phyloP scores from a whole-genome alignment of 2,888 invertebrate genomes.

The Blera fallax region DNA sequence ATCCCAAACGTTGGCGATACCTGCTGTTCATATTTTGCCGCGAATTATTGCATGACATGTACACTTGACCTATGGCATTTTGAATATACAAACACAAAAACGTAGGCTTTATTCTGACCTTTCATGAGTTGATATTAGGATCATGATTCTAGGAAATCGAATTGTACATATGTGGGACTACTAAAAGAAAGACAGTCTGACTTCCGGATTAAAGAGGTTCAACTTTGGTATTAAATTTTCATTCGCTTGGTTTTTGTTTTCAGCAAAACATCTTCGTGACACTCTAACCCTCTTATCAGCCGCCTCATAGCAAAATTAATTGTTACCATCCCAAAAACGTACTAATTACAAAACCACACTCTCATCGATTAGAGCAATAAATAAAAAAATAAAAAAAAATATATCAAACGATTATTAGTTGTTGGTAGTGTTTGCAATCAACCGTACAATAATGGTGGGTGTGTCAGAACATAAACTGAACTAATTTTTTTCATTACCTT shows the following conservation, averaged over 20 bases:
- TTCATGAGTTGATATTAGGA: not conserved
- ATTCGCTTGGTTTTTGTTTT: not conserved
- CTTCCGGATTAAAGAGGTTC: not conserved
- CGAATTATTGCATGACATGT: too few species aligned
- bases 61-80: too few species aligned
- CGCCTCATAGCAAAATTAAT: not conserved
- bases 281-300: not conserved
- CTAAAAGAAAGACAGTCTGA: not conserved
- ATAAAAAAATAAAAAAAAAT: too few species aligned
- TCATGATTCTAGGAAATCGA: not conserved
- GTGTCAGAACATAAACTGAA: conserved; percentile 5
- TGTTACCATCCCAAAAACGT: not conserved
- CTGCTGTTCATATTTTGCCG: too few species aligned
- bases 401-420: not conserved
- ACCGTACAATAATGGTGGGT: not conserved
- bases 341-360: conserved; percentile 7
- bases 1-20: not conserved
- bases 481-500: not conserved
- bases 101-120: not conserved
- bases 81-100: too few species aligned
- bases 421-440: not conserved
- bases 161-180: not conserved
- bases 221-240: not conserved
- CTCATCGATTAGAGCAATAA: conserved; percentile 2
- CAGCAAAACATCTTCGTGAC: not conserved